Conservation (phyloP, 1,140 invertebrate species). For the Drosophila willistoni region DNA sequence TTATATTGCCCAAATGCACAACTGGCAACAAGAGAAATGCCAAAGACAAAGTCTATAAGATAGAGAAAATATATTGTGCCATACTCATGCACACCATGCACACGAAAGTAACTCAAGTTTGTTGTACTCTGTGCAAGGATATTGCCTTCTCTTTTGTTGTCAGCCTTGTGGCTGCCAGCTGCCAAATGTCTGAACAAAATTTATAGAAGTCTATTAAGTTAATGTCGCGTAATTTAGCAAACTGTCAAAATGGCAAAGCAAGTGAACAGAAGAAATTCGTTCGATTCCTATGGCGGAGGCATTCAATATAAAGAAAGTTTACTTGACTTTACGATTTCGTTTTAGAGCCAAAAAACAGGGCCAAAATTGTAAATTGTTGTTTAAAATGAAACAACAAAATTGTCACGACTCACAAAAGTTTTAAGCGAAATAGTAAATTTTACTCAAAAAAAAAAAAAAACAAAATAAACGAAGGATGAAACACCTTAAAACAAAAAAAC, state of each 20-base stretch:
- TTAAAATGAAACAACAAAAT: slow-evolving; percentile 8
- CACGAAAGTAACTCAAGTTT: slow-evolving; percentile 33
- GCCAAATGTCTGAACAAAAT: slow-evolving; percentile 71
- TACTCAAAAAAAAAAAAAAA: slow-evolving; percentile 11
- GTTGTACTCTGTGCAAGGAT: slow-evolving; percentile 41
- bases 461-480: slow-evolving; percentile 25
- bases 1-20: slow-evolving; percentile 25
- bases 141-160: slow-evolving; percentile 39
- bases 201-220: slow-evolving; percentile 78
- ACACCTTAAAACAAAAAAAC: slow-evolving; percentile 28
- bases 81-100: slow-evolving; percentile 30
- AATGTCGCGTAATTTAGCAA: slow-evolving; percentile 80
- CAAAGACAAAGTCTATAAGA: slow-evolving; percentile 34
- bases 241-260: slow-evolving; percentile 74
- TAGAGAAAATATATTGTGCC: slow-evolving; percentile 51
- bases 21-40: slow-evolving; percentile 20
- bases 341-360: slow-evolving; percentile 17
- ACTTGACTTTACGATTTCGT: slow-evolving; percentile 32
- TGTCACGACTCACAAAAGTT: slow-evolving; percentile 9
- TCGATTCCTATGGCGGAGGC: slow-evolving; percentile 17
- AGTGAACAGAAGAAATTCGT: slow-evolving; percentile 67
- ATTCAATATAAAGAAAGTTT: slow-evolving; percentile 38
- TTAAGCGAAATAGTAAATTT: slow-evolving; percentile 1
- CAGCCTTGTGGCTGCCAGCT: slow-evolving; percentile 70
- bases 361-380: slow-evolving; percentile 19